Conservation (phyloP, 2,888 invertebrate species). For the Liposcelis brunnea region DNA sequence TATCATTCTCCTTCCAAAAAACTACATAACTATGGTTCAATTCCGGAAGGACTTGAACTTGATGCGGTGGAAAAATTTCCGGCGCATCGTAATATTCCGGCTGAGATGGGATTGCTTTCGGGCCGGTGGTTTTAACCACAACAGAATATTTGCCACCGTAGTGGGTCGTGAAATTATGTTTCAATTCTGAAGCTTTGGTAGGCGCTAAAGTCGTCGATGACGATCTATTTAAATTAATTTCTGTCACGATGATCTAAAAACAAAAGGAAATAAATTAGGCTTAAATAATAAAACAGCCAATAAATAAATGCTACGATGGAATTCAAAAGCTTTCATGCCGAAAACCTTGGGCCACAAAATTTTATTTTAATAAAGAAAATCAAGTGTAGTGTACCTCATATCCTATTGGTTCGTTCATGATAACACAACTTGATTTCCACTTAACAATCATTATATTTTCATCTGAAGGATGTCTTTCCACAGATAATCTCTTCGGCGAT, state of each 20-base stretch:
- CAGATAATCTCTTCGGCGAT: slow-evolving; percentile 47
- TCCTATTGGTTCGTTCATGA: slow-evolving; percentile 28
- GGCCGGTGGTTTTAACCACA: not conserved
- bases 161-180: slow-evolving; percentile 24
- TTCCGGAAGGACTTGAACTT: slow-evolving; percentile 39
- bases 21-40: slow-evolving; percentile 44
- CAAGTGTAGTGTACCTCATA: slow-evolving; percentile 39
- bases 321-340: not conserved
- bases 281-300: no score
- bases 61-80: slow-evolving; percentile 41
- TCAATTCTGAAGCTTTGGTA: slow-evolving; percentile 23
- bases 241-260: slow-evolving; percentile 32
- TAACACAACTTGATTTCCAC: slow-evolving; percentile 56
- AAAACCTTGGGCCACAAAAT: no score
- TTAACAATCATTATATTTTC: slow-evolving; percentile 37
- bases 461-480: slow-evolving; percentile 25
- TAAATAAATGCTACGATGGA: not conserved
- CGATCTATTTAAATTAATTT: slow-evolving; percentile 28
- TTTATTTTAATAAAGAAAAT: slow-evolving; percentile 6
- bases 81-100: slow-evolving; percentile 36
- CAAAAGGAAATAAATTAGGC: slow-evolving; percentile 13
- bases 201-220: slow-evolving; percentile 31
- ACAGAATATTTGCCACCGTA: slow-evolving; percentile 36
- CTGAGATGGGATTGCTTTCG: slow-evolving; percentile 28
- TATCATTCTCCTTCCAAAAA: slow-evolving; percentile 41